phyloP scores from a whole-genome alignment of 2,113 vertebrate genomes.

The Delphinus delphis region DNA sequence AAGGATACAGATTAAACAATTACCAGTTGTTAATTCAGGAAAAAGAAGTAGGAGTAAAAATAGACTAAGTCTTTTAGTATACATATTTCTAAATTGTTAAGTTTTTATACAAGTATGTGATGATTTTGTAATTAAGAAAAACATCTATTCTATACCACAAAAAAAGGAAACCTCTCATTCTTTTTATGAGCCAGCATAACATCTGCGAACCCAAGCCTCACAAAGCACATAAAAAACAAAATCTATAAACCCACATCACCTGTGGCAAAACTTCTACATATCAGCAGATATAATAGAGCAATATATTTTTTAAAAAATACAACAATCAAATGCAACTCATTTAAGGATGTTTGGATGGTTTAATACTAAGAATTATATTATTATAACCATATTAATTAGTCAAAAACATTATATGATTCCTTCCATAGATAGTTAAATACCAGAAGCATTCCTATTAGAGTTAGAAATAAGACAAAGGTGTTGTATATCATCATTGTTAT shows the following conservation, averaged over 20 bases:
- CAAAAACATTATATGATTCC: background rate
- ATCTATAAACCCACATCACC: background rate
- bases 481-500: background rate
- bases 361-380: conserved; percentile 4
- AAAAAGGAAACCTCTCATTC: background rate
- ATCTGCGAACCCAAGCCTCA: background rate
- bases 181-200: background rate
- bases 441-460: background rate
- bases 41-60: background rate
- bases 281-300: background rate
- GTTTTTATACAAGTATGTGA: background rate
- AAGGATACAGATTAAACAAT: conserved; percentile 9
- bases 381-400: background rate
- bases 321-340: background rate
- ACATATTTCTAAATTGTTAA: background rate
- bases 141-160: background rate
- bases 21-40: background rate
- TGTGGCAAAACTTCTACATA: background rate
- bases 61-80: background rate
- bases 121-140: background rate
- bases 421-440: background rate
- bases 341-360: background rate
- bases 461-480: background rate
- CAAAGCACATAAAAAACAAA: background rate
- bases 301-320: background rate